Evolutionary conservation across 2,797 vertebrate species (phyloP), one percentile per base, ranked within the genome.

Genomic region (Ctenopoma kingsleyae): DNA sequence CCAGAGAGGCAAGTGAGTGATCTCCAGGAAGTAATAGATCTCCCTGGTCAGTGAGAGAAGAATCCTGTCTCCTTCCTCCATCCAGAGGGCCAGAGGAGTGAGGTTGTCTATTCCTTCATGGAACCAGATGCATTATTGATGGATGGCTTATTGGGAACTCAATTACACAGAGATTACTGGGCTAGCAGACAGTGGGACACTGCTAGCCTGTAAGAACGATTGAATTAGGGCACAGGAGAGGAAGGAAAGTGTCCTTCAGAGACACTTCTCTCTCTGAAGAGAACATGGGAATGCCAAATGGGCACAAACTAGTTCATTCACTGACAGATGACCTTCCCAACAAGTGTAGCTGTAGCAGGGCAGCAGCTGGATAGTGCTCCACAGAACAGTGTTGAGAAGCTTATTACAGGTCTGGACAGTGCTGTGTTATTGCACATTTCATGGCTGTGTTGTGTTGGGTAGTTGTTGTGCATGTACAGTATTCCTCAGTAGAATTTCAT

Each of bases 61-160:
- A 81, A 75, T 82, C 77, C 62, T 82, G 80, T 90, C 85, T 86
- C 81, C 83, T 84, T 81, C 67, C 75, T 83, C 32, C 50, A n/a
- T 59, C 68, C 57, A 12, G 60, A 68, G 47, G 70, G 77, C 78
- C 27, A 23, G 40, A 86, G 74, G 78, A 56, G 57, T 63, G 74
- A 83, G 81, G 82, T 80, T 19, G 52, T 87, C 67, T 87, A 80
- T 87, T 74, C 76, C 74, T 83, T 84, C 82, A 76, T 91, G 87
- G 87, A 89, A 92, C 91, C 84, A 92, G 83, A 94, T 95, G 91
- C 90, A 95, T 95, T 94, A 93, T 94, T 95, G 93, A 95, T 94
- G 93, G 91, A 92, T 93, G 89, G 87, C 92, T 94, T 92, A 93
- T 93, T 92, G 90, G 85, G 91, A 95, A 95, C 94, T 94, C 94